Evolutionary conservation across 2,113 vertebrate species (phyloP), one percentile per base, ranked within the genome.

Genomic region (Colistium nudipinnis): DNA sequence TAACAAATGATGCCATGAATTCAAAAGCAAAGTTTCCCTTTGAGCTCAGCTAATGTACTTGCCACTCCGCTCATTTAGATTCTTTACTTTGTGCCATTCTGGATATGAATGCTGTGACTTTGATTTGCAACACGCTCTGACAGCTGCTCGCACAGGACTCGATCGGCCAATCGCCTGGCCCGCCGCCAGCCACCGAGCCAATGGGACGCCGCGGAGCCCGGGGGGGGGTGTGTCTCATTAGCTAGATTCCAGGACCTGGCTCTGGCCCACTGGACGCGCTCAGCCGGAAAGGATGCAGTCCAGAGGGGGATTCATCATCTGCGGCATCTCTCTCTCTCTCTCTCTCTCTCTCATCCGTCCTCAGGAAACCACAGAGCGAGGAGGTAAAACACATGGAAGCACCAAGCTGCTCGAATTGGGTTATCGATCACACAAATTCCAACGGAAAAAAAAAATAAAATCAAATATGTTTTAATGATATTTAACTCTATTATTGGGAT

Each of bases 171-270:
- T 89, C 45, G 6, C 7, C 52, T 56, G 6, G 1, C n/a, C 54
- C 38, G 25, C 59, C 7, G 19, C 8, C 35, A 14, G 70, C 33
- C 57, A 25, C 25, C 76, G 54, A 16, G 67, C 90, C 90, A 91
- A 89, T 91, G 6, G 72, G 75, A 70, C 2, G n/a, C 0, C 33
- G 19, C 6, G 0, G n/a, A 20, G 44, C 73, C 82, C 84, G 76
- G 17, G 20, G 78, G 82, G 63, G 74, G 63, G 76, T 67, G 83
- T 67, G 85, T 90, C 86, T 92, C 91, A 92, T 92, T 93, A 92
- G 91, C 87, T 92, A 91, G 64, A 89, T 93, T 91, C 87, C 91
- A 90, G 79, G 86, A 84, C 85, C 87, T 92, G 89, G 88, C 87
- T 88, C 74, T 70, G 82, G 88, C 88, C 89, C 88, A 92, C 85